phyloP scores from a whole-genome alignment of 2,888 invertebrate genomes.

The Orthonychiurus folsomi region DNA sequence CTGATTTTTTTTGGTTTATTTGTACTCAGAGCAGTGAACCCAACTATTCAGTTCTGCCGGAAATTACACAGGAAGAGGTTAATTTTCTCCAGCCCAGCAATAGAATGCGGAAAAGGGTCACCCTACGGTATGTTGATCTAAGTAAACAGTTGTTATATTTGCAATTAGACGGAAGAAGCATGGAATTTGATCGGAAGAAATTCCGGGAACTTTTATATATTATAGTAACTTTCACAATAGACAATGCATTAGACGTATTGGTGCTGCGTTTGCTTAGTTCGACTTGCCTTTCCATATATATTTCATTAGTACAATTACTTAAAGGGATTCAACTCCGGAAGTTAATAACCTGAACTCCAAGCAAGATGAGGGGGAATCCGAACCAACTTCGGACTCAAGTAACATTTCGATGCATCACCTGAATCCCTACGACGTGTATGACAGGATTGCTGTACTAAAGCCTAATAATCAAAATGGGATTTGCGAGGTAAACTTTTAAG shows the following conservation, averaged over 20 bases:
- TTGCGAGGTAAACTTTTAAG: constrained; percentile 26
- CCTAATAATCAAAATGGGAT: constrained; percentile 28
- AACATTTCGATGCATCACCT: not conserved
- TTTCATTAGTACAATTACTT: not conserved
- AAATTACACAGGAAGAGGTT: not conserved
- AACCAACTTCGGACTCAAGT: not conserved
- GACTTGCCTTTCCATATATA: too few relatives aligned
- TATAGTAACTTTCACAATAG: too few relatives aligned
- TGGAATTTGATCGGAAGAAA: not conserved
- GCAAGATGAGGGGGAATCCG: not conserved
- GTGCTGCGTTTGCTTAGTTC: too few relatives aligned
- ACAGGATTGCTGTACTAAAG: not conserved
- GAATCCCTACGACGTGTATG: not conserved
- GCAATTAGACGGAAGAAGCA: not conserved
- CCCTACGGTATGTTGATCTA: constrained; percentile 57
- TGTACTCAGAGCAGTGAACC: constrained; percentile 52
- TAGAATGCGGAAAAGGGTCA: constrained; percentile 73
- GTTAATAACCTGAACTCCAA: not conserved
- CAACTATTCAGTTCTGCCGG: constrained; percentile 57
- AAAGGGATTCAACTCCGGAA: not conserved
- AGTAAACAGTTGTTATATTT: constrained; percentile 17
- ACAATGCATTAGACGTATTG: too few relatives aligned
- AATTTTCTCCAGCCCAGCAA: constrained; percentile 24
- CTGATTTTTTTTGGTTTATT: not conserved
- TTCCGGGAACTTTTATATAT: not conserved